Evolutionary conservation across 2,797 vertebrate genomes (phyloP).

Genomic region (Poecile montanus): DNA sequence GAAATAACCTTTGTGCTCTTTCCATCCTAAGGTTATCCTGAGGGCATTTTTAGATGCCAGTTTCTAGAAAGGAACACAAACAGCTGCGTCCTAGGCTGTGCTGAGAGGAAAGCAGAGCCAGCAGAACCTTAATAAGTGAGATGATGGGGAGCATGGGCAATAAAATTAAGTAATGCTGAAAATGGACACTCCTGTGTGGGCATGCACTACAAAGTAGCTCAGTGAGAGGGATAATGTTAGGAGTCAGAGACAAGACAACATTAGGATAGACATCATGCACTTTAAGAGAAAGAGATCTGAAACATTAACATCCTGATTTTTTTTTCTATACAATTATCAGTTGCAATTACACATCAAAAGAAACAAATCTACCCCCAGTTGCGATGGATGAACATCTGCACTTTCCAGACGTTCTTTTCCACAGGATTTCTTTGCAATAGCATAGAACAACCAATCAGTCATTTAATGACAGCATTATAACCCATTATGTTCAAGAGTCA

Average conservation of each 20-base stretch:
- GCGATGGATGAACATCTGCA: conserved; percentile 63
- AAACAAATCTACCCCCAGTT: conserved; percentile 69
- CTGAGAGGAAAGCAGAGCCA: not conserved
- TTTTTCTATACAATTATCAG: conserved; percentile 57
- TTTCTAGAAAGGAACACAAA: not conserved
- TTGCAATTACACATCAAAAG: conserved; percentile 70
- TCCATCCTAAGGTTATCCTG: not conserved
- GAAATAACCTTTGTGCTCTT: not conserved
- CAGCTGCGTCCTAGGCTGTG: not conserved
- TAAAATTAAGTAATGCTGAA: not conserved
- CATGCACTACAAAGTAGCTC: not conserved
- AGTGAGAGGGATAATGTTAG: not conserved
- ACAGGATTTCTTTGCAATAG: conserved; percentile 57
- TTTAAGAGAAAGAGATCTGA: conserved; percentile 19
- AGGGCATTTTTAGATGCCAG: not conserved
- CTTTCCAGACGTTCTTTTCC: conserved; percentile 54
- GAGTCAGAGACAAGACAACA: not conserved
- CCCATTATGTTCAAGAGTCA: conserved; percentile 69
- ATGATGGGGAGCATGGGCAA: not conserved
- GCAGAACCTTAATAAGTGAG: not conserved
- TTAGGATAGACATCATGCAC: not conserved
- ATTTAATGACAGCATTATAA: conserved; percentile 67
- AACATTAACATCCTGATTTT: conserved; percentile 29
- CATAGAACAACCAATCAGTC: conserved; percentile 60
- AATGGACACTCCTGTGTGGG: not conserved